Base-by-base conservation (phyloP, 1,140 invertebrate genomes). In the Ooceraea biroi region DNA sequence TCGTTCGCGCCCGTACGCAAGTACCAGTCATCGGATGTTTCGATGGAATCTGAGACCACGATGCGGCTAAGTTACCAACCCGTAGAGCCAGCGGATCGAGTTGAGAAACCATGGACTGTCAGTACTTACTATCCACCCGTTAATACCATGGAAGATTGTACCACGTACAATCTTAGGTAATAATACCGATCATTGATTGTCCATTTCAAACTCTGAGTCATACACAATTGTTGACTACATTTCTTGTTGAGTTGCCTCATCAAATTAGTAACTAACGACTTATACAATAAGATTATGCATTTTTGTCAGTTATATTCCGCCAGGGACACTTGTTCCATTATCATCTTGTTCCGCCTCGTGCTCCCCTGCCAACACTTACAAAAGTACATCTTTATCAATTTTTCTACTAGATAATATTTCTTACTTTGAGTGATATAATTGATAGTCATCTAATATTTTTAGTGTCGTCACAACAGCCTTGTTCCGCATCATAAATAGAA, bases 21-120 rank as follows among this genome's bases (percentile, higher is more conserved):
- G 17, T 92, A 96, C 52, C 92, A 94, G 80, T 91, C 92, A 48
- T 92, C 95, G 0, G 93, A 94, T 58, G 92, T 95, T 5, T 95
- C 95, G 1, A 94, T 96, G 92, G 95, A 96, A 82, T 91, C 92
- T 87, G 92, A 94, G 83, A 94, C 92, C 0, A 91, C 85, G 4
- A 92, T 94, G 90, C 90, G 86, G 46, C 71, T 93, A 30, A 94
- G 93, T 83, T 94, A 94, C 80, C 92, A 93, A 27, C 93, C 92
- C 0, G 88, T 93, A 1, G 88, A 89, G 25, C 22, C 63, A 1
- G 25, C 74, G 3, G 61, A 84, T 25, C 85, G 80, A 44, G 46
- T 87, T 7, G 84, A 90, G 12, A 93, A 90, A 73, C 83, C 90
- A 14, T 93, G 90, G 91, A 76, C 76, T 7, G 69, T 63, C 7